A percentile compares a stretch with the other conserved stretches of the same genome.
Evolutionary conservation across 2,797 vertebrate species (phyloP).

Genomic region (Prunella strophiata): DNA sequence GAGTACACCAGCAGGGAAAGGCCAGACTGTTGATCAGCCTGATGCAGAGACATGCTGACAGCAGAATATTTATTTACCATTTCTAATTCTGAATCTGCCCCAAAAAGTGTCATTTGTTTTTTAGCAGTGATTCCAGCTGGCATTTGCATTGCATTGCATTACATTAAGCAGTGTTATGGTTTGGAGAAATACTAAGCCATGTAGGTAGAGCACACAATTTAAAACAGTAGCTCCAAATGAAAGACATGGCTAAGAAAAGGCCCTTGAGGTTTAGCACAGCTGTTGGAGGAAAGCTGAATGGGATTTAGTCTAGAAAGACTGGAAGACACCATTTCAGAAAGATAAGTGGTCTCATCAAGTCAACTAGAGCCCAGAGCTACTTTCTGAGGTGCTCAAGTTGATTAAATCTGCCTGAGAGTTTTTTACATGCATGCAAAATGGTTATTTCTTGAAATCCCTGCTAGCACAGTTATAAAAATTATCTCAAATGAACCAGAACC

Average conservation of each 20-base stretch:
- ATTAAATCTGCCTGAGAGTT: not conserved
- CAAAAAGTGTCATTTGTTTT: constrained; percentile 20
- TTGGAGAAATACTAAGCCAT: not conserved
- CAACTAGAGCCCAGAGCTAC: not conserved
- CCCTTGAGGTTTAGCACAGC: not conserved
- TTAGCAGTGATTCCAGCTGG: constrained; percentile 22
- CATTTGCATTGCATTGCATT: not conserved
- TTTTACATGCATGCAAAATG: not conserved
- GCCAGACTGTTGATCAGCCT: not conserved
- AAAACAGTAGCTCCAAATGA: not conserved
- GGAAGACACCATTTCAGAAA: not conserved
- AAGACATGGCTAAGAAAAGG: not conserved
- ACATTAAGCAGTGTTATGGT: not conserved
- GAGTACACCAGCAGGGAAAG: not conserved
- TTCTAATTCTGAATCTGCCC: constrained; percentile 1
- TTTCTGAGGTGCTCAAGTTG: not conserved
- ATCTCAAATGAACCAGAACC: not conserved
- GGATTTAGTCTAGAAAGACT: not conserved
- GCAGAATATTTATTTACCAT: constrained; percentile 35
- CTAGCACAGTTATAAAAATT: not conserved
- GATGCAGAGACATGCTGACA: not conserved
- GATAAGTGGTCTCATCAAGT: not conserved
- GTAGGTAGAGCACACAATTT: not conserved
- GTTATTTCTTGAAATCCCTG: not conserved
- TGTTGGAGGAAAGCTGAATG: not conserved